Percentiles rank a stretch among this genome's conserved stretches.
Evolutionary conservation across 2,113 vertebrate species (phyloP).

Genomic region (Camelus bactrianus): DNA sequence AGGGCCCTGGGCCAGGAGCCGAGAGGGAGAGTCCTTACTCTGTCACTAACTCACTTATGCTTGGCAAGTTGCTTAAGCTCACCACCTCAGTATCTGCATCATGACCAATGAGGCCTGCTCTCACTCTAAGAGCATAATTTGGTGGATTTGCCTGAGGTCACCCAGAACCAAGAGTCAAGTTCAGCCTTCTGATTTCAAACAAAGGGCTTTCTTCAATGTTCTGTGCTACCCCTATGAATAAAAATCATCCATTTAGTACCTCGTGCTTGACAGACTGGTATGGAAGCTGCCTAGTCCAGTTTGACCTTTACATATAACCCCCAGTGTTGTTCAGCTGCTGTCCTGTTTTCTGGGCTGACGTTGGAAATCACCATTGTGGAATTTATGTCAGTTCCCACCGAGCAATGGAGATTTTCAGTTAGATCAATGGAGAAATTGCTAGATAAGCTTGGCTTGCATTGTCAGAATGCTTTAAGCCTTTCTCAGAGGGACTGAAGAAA

Average conservation of each 20-base stretch:
- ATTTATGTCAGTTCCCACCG: background rate
- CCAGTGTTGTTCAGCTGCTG: background rate
- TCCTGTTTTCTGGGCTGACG: background rate
- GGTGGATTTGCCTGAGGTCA: background rate
- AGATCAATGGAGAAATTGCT: background rate
- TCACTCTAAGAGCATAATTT: background rate
- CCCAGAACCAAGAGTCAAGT: background rate
- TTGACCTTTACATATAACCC: background rate
- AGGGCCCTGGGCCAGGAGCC: background rate
- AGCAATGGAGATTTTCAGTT: background rate
- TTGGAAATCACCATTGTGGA: background rate
- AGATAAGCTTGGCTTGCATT: background rate
- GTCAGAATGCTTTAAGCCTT: background rate
- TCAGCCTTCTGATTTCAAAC: background rate
- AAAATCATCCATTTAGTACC: background rate
- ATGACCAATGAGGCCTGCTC: rapidly evolving
- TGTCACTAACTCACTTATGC: background rate
- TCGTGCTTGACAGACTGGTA: background rate
- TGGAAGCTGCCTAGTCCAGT: background rate
- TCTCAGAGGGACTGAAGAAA: background rate
- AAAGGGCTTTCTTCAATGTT: background rate
- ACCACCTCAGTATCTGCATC: background rate
- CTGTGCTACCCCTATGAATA: background rate
- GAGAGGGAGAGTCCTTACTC: background rate
- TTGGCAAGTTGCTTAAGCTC: background rate